Percentiles rank a stretch among this genome's conserved stretches.
These are phyloP conservation scores for Macropodus opercularis DNA, from an alignment of 2,797 vertebrate species.

Conservation along the genomic window DNA sequence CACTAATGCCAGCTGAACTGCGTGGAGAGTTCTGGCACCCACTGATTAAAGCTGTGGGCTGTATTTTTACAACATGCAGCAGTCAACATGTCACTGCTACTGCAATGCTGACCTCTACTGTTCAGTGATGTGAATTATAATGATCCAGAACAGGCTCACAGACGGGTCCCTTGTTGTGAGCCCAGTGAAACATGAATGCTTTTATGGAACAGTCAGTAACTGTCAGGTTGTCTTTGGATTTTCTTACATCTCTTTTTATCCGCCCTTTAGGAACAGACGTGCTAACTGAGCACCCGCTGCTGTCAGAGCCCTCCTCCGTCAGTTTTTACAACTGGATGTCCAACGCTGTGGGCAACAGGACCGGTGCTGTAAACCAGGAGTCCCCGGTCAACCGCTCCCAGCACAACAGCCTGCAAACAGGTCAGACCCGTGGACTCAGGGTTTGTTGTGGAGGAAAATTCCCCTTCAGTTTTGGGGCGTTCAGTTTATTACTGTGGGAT, in stretches of 20 bases:
- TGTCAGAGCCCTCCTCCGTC: conserved; percentile 94
- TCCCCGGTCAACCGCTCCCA: conserved; percentile 88
- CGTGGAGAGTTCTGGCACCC: conserved; percentile 1
- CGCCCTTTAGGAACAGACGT: conserved; percentile 86
- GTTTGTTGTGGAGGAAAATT: not conserved
- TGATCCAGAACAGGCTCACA: conserved; percentile 1
- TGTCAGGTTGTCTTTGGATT: not conserved
- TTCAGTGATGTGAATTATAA: conserved; percentile 10
- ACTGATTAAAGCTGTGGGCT: not conserved
- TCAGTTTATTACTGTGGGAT: not conserved
- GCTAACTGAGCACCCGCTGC: conserved; percentile 93
- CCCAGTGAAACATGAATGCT: not conserved
- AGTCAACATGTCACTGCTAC: conserved; percentile 6
- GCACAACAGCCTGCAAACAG: conserved; percentile 94
- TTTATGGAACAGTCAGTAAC: not conserved
- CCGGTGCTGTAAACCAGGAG: conserved; percentile 86
- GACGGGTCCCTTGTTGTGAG: not conserved
- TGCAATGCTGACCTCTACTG: conserved; percentile 55
- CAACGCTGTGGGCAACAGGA: conserved; percentile 93
- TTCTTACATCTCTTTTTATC: not conserved
- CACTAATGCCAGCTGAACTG: not conserved
- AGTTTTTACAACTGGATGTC: conserved; percentile 99
- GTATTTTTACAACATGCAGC: not conserved
- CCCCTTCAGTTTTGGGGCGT: not conserved
- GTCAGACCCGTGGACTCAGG: conserved; percentile 63